Conservation (phyloP, 1,140 invertebrate genomes). For the Hyposmocoma kahamanoa region DNA sequence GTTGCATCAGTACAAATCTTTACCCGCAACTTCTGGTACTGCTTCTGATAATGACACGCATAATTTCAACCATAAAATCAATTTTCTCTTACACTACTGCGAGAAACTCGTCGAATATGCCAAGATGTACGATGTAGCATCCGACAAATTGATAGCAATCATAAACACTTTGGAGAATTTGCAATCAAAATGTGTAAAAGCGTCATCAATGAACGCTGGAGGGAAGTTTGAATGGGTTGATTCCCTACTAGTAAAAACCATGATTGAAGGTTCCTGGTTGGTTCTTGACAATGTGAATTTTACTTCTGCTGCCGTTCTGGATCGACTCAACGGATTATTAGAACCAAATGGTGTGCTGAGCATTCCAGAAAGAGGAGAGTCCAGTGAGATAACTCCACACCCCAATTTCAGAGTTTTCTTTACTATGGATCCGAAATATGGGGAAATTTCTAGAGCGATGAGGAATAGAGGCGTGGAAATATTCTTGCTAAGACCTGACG, state of each 20-base stretch:
- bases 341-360: slow-evolving; percentile 93
- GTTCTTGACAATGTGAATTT: slow-evolving; percentile 98
- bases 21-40: slow-evolving; percentile 25
- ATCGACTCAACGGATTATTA: slow-evolving; percentile 95
- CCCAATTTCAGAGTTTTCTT: slow-evolving; percentile 95
- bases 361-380: slow-evolving; percentile 92
- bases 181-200: slow-evolving; percentile 60
- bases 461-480: slow-evolving; percentile 97
- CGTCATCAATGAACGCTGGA: slow-evolving; percentile 80
- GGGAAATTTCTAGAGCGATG: slow-evolving; percentile 98
- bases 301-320: slow-evolving; percentile 96
- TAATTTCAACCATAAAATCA: slow-evolving; percentile 72
- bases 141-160: slow-evolving; percentile 27
- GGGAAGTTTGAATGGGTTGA: slow-evolving; percentile 99
- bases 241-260: slow-evolving; percentile 91
- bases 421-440: slow-evolving; percentile 94
- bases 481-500: slow-evolving; percentile 75
- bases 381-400: slow-evolving; percentile 89
- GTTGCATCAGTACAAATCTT: slow-evolving; percentile 38
- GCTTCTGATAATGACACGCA: slow-evolving; percentile 73
- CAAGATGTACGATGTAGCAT: slow-evolving; percentile 14
- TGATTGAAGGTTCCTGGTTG: slow-evolving; percentile 91
- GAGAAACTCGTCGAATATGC: slow-evolving; percentile 33
- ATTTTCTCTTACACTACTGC: slow-evolving; percentile 59
- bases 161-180: slow-evolving; percentile 35